Evolutionary conservation across 2,888 invertebrate genomes (phyloP).

Genomic region (Agriotes lineatus): DNA sequence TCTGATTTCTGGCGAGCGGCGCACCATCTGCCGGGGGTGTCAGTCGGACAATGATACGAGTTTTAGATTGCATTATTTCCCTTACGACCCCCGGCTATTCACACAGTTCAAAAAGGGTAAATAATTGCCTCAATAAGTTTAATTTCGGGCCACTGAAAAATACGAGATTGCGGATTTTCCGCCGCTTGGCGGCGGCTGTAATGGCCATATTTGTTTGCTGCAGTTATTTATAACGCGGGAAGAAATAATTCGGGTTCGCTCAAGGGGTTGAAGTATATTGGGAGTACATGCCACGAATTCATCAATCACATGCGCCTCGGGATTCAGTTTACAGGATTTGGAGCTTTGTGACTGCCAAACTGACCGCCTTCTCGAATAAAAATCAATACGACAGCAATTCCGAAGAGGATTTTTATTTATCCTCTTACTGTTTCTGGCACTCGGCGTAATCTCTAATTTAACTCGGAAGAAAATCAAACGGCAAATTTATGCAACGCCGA

Average conservation of each 20-base stretch:
- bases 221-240: constrained; percentile 27
- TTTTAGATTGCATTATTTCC: constrained; percentile 43
- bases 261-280: constrained; percentile 29
- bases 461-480: background rate
- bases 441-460: background rate
- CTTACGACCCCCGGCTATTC: constrained; percentile 35
- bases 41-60: constrained; percentile 43
- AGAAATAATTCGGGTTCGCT: constrained; percentile 30
- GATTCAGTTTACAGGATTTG: constrained; percentile 38
- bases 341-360: constrained; percentile 36
- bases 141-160: constrained; percentile 11
- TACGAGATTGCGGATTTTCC: constrained; percentile 13
- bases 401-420: constrained; percentile 21
- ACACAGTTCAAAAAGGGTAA: constrained; percentile 33
- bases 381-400: constrained; percentile 28
- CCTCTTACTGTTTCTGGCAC: background rate
- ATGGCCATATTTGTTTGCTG: constrained; percentile 9
- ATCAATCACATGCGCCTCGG: constrained; percentile 39
- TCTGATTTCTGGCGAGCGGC: constrained; percentile 52
- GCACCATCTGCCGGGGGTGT: constrained; percentile 46
- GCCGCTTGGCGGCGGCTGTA: background rate
- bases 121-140: constrained; percentile 35
- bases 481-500: background rate
- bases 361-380: constrained; percentile 30
- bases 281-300: constrained; percentile 36